These are phyloP conservation scores for Anagyrus pseudococci DNA, from an alignment of 2,888 invertebrate genomes.

Conservation along the genomic window DNA sequence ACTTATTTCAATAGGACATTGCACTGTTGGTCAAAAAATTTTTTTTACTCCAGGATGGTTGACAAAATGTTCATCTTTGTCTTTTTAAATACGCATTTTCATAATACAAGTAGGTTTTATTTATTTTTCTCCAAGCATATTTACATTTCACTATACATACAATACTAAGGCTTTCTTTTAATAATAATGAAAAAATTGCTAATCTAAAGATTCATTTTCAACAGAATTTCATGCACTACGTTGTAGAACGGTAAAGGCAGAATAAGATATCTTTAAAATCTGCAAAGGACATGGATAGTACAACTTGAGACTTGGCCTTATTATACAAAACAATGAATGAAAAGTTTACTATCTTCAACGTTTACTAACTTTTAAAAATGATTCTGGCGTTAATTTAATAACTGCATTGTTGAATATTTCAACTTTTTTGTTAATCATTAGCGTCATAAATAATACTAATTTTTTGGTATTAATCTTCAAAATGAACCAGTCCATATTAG, in stretches of 20 bases:
- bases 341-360: not conserved
- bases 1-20: too few species aligned
- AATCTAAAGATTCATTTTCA: not conserved
- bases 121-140: not conserved
- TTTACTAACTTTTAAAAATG: conserved; percentile 9
- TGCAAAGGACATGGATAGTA: not conserved
- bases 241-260: conserved; percentile 2
- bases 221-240: not conserved
- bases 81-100: not conserved
- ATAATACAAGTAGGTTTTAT: not conserved
- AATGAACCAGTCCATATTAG: conserved; percentile 4
- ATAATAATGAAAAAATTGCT: not conserved
- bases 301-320: too few species aligned
- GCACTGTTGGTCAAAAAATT: too few species aligned
- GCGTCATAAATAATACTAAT: not conserved
- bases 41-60: too few species aligned
- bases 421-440: not conserved
- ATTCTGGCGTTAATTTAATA: not conserved
- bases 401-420: not conserved
- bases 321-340: not conserved
- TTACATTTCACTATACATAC: not conserved
- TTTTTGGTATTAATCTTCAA: conserved; percentile 4
- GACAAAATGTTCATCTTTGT: not conserved
- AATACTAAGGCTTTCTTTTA: not conserved
- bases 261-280: conserved; percentile 9